Evolutionary conservation across 2,113 vertebrate species (phyloP).

Genomic region (Lagopus leucura): DNA sequence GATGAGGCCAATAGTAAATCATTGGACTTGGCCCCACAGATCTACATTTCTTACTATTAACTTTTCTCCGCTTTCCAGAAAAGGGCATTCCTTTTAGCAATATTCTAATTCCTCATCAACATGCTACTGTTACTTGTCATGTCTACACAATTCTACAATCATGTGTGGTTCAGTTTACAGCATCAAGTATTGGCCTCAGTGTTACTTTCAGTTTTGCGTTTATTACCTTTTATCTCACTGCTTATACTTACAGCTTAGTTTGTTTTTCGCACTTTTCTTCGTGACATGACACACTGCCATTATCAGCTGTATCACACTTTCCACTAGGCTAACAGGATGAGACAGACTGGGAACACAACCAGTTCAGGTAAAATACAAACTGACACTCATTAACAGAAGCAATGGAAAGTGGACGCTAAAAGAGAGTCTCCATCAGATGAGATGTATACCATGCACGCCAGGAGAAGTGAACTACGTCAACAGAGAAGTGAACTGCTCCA

Average conservation of each 20-base stretch:
- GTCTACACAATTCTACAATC: background rate
- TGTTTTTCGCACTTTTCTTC: background rate
- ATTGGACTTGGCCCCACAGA: background rate
- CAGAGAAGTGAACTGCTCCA: background rate
- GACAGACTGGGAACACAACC: background rate
- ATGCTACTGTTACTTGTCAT: background rate
- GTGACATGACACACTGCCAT: accelerated
- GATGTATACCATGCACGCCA: background rate
- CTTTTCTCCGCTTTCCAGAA: background rate
- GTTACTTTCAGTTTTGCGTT: background rate
- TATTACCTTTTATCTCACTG: background rate
- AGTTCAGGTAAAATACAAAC: background rate
- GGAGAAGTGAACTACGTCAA: background rate
- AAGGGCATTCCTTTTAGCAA: background rate
- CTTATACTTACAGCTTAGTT: background rate
- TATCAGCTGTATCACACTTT: slow-evolving; percentile 2
- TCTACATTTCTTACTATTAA: background rate
- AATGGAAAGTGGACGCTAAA: background rate
- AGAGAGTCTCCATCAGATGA: background rate
- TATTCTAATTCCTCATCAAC: background rate
- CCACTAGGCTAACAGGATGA: background rate
- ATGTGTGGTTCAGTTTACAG: background rate
- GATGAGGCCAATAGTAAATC: background rate
- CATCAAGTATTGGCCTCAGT: background rate
- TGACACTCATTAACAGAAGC: background rate